Evolutionary conservation across 2,888 invertebrate genomes (phyloP).

Genomic region (Auanema sp.): DNA sequence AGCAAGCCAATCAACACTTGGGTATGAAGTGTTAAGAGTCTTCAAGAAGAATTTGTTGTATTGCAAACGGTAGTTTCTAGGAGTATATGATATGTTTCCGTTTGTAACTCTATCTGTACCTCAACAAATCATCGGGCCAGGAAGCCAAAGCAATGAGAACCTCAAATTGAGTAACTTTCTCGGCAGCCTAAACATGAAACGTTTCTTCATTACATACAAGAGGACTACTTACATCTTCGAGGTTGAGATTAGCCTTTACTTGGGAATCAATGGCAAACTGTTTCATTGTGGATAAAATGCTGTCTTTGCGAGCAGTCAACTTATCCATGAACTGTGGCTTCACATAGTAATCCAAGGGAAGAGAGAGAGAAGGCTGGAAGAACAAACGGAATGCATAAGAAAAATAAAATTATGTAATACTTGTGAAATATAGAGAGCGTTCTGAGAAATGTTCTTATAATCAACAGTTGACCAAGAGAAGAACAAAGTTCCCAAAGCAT

Average conservation of each 20-base stretch:
- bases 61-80: conserved; percentile 52
- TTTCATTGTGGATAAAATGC: too few species aligned
- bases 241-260: too few species aligned
- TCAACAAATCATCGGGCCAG: conserved; percentile 44
- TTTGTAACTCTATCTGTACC: conserved; percentile 17
- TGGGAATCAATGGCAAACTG: too few species aligned
- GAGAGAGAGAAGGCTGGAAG: conserved; percentile 35
- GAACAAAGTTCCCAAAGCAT: conserved; percentile 44
- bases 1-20: conserved; percentile 36
- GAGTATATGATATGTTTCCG: conserved; percentile 4
- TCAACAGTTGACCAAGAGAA: conserved; percentile 48
- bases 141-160: conserved; percentile 46
- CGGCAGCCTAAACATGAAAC: conserved; percentile 22
- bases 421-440: conserved; percentile 50
- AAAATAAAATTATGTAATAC: conserved; percentile 16
- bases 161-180: conserved; percentile 28
- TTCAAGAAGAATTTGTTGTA: conserved; percentile 52
- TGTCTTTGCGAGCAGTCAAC: conserved; percentile 20
- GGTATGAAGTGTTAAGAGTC: conserved; percentile 32
- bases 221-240: not conserved
- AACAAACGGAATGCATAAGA: not conserved
- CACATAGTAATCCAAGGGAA: conserved; percentile 53
- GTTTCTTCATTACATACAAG: not conserved
- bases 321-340: conserved; percentile 46
- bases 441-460: conserved; percentile 37